These are phyloP conservation scores for Octonoba sinensis DNA, from an alignment of 2,888 invertebrate species.

Conservation along the genomic window DNA sequence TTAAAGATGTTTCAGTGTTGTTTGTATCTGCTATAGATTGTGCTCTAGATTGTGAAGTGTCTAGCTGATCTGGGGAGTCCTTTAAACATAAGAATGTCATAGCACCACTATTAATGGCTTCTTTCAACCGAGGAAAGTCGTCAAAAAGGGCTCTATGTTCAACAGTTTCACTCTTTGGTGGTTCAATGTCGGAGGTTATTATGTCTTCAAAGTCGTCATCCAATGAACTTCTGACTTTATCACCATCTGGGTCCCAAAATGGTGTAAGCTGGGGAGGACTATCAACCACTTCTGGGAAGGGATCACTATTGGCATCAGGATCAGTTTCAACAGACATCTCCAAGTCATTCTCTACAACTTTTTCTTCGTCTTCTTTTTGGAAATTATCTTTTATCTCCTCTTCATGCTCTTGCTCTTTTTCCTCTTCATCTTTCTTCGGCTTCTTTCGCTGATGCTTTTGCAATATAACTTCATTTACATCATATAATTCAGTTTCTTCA, in stretches of 20 bases:
- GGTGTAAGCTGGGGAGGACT: conserved; percentile 45
- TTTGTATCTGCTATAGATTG: no score
- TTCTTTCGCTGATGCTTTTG: conserved; percentile 15
- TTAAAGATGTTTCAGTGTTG: no score
- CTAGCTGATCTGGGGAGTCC: no score
- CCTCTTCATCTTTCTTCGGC: conserved; percentile 1
- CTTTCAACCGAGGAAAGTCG: conserved; percentile 33
- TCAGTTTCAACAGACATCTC: not conserved
- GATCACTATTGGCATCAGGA: no score
- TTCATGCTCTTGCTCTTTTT: not conserved
- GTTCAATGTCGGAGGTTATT: not conserved
- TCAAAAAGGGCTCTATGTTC: conserved; percentile 4
- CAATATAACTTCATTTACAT: conserved; percentile 15
- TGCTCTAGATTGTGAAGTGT: no score
- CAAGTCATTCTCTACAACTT: not conserved
- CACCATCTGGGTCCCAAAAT: conserved; percentile 44
- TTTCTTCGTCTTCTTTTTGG: not conserved
- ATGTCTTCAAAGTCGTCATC: not conserved
- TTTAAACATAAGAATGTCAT: conserved; percentile 6
- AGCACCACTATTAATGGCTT: conserved; percentile 38
- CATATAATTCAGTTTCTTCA: conserved; percentile 41
- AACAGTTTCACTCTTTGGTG: not conserved
- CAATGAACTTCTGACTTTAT: not conserved
- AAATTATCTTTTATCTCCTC: not conserved
- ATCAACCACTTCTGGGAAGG: conserved; percentile 1